phyloP scores from a whole-genome alignment of 2,113 vertebrate genomes.

The Pachycephala philippinensis region DNA sequence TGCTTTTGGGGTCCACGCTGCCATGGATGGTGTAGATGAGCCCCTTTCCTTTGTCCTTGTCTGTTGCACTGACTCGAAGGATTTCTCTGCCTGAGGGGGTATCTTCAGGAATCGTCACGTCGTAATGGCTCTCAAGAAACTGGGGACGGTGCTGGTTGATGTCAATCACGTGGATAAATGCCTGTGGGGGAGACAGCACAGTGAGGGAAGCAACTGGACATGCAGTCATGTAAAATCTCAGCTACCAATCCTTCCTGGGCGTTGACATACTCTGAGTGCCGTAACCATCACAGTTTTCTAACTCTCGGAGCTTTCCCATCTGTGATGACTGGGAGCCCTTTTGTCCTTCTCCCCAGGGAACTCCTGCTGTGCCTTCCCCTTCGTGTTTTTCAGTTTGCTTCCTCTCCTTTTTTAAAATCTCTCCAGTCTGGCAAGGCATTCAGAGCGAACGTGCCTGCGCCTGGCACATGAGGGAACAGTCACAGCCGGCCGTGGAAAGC shows the following conservation, averaged over 20 bases:
- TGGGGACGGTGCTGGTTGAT: slow-evolving; percentile 89
- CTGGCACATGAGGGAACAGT: background rate
- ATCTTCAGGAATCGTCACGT: slow-evolving; percentile 84
- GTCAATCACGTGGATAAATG: slow-evolving; percentile 85
- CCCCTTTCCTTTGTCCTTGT: slow-evolving; percentile 84
- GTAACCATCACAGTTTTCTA: background rate
- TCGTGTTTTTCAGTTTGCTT: background rate
- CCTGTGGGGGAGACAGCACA: slow-evolving; percentile 68
- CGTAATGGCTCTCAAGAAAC: slow-evolving; percentile 83
- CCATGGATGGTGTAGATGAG: slow-evolving; percentile 89
- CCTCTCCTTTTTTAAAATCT: background rate
- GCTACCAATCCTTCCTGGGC: background rate
- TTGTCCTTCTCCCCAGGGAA: background rate
- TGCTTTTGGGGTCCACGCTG: slow-evolving; percentile 81
- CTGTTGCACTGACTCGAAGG: slow-evolving; percentile 82
- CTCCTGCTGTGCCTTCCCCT: background rate
- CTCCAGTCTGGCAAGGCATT: background rate
- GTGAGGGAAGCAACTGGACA: background rate
- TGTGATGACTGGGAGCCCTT: background rate
- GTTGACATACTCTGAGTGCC: background rate
- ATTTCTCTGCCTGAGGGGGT: slow-evolving; percentile 84
- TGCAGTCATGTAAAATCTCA: background rate
- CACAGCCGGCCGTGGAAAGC: background rate
- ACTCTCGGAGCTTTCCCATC: background rate
- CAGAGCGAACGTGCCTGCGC: background rate